Percentiles rank a stretch among this genome's conserved stretches.
Evolutionary conservation across 2,888 invertebrate genomes (phyloP).

Genomic region (Parnassius mnemosyne): DNA sequence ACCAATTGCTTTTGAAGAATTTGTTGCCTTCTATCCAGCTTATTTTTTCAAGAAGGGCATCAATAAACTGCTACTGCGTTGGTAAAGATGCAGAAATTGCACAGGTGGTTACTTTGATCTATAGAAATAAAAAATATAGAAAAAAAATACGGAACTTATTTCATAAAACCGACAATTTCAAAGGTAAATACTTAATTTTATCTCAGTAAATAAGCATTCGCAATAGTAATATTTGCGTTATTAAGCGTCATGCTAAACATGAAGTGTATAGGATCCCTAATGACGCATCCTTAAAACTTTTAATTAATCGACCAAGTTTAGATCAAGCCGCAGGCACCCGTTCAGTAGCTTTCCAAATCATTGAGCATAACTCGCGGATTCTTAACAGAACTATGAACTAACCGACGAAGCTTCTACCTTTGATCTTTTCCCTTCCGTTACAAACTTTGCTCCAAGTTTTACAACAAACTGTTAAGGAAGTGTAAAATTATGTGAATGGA

Average conservation of each 20-base stretch:
- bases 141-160: too few relatives aligned
- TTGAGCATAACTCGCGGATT: slow-evolving; percentile 54
- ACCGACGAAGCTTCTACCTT: slow-evolving; percentile 17
- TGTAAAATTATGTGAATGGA: slow-evolving; percentile 7
- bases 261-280: neutral
- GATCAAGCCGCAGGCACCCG: slow-evolving; percentile 40
- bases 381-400: slow-evolving; percentile 46
- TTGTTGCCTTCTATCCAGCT: too few relatives aligned
- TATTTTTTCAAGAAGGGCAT: too few relatives aligned
- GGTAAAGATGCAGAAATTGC: too few relatives aligned
- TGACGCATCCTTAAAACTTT: slow-evolving; percentile 2
- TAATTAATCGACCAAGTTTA: slow-evolving; percentile 57
- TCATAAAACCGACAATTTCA: too few relatives aligned
- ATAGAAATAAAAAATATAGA: too few relatives aligned
- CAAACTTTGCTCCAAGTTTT: slow-evolving; percentile 8
- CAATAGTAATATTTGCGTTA: too few relatives aligned
- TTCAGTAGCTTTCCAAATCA: slow-evolving; percentile 53
- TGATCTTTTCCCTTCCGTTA: slow-evolving; percentile 17
- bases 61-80: too few relatives aligned
- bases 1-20: too few relatives aligned
- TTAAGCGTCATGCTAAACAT: neutral
- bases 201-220: too few relatives aligned
- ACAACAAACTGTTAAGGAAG: slow-evolving; percentile 9
- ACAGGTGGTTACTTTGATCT: too few relatives aligned
- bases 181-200: too few relatives aligned